phyloP scores from a whole-genome alignment of 2,797 vertebrate species.

The Delichon dasypus region DNA sequence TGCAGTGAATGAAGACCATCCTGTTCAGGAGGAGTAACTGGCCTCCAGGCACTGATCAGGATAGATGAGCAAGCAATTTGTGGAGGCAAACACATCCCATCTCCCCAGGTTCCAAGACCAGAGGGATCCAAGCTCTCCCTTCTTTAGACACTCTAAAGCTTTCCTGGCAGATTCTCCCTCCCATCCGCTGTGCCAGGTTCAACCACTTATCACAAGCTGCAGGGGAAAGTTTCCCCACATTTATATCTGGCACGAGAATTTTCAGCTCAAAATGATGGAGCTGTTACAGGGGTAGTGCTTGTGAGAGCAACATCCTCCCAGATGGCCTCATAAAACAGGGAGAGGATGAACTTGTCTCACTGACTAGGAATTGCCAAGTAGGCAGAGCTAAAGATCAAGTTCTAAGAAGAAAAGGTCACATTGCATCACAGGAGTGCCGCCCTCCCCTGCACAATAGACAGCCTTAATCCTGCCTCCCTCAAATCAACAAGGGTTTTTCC shows the following conservation, averaged over 20 bases:
- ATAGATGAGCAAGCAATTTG: not conserved
- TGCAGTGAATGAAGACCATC: not conserved
- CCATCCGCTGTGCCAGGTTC: slow-evolving; percentile 19
- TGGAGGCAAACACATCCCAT: not conserved
- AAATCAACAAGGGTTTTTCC: slow-evolving; percentile 1
- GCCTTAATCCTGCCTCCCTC: not conserved
- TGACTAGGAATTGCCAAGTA: not conserved
- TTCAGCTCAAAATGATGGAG: slow-evolving; percentile 9
- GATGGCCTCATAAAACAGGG: slow-evolving; percentile 34
- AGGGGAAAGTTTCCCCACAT: slow-evolving; percentile 56
- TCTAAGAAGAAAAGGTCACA: not conserved
- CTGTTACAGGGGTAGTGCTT: slow-evolving; percentile 34
- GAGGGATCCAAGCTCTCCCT: slow-evolving; percentile 22
- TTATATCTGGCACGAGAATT: slow-evolving; percentile 33
- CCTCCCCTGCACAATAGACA: not conserved
- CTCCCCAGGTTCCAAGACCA: not conserved
- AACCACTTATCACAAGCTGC: slow-evolving; percentile 47
- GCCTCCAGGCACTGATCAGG: not conserved
- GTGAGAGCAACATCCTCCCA: slow-evolving; percentile 45
- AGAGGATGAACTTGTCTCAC: slow-evolving; percentile 28
- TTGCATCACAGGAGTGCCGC: not conserved
- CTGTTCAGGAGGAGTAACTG: not conserved
- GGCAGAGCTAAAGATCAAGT: slow-evolving; percentile 22
- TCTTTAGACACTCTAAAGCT: slow-evolving; percentile 27
- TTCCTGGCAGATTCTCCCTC: slow-evolving; percentile 30